These are phyloP conservation scores for Muscina levida DNA, from an alignment of 2,888 invertebrate species.

Conservation along the genomic window DNA sequence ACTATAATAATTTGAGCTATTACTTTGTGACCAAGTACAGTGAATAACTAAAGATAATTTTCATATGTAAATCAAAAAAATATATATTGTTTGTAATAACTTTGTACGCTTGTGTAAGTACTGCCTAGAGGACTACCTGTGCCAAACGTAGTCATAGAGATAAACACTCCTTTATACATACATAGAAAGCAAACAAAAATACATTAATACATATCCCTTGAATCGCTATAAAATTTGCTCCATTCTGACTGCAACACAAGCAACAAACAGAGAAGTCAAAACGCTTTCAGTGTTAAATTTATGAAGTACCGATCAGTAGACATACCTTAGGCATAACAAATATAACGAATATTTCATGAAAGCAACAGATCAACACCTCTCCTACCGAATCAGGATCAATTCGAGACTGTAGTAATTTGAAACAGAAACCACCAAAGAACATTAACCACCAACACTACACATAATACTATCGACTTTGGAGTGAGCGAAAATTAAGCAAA, in stretches of 20 bases:
- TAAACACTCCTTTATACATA: no score
- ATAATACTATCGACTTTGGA: no score
- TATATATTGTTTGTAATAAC: conserved; percentile 64
- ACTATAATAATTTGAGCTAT: not conserved
- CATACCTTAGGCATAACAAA: conserved; percentile 45
- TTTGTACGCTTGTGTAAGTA: conserved; percentile 74
- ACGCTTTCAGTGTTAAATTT: no score
- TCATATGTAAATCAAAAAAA: conserved; percentile 1
- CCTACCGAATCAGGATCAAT: conserved; percentile 72
- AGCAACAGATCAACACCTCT: conserved; percentile 80
- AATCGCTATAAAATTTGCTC: conserved; percentile 54
- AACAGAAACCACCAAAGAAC: conserved; percentile 62
- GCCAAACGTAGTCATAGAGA: not conserved
- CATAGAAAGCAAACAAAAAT: not conserved
- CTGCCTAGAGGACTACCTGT: conserved; percentile 42
- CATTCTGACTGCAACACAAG: no score
- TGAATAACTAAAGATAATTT: not conserved
- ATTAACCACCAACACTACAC: conserved; percentile 30
- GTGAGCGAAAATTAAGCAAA: no score
- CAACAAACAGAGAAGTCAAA: conserved; percentile 47
- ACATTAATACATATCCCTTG: not conserved
- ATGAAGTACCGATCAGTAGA: conserved; percentile 16
- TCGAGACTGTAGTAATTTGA: conserved; percentile 37
- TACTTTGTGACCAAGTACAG: not conserved
- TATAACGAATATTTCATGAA: conserved; percentile 63